Evolutionary conservation across 2,113 vertebrate species (phyloP).

Genomic region (Chrysemys picta): DNA sequence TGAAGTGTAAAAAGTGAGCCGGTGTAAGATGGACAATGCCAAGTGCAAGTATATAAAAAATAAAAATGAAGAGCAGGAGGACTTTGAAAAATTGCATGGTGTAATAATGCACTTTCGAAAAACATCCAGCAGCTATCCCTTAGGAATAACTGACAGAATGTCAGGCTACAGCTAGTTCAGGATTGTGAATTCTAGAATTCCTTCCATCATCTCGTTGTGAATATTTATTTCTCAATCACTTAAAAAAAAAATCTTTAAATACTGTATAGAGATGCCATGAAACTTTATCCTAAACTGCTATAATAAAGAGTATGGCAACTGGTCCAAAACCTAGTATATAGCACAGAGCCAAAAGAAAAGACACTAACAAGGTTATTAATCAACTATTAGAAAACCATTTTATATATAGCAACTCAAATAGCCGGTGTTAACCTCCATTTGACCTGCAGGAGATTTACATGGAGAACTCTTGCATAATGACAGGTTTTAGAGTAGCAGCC

Average conservation of each 20-base stretch:
- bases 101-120: neutral
- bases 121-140: neutral
- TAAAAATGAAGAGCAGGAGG: neutral
- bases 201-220: neutral
- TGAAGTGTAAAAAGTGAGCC: neutral
- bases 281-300: neutral
- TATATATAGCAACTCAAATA: neutral
- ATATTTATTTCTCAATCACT: neutral
- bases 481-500: no score
- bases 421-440: neutral
- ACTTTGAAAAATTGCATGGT: neutral
- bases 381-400: neutral
- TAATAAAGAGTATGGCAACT: neutral
- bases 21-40: neutral
- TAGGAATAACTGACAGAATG: neutral
- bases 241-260: neutral
- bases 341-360: neutral
- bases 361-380: neutral
- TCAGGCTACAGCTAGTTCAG: neutral
- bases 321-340: neutral
- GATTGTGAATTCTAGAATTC: neutral
- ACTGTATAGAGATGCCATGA: neutral
- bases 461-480: neutral
- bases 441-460: neutral
- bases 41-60: neutral